Base-by-base conservation (phyloP, 2,113 vertebrate genomes). In the Chaetops frenatus region DNA sequence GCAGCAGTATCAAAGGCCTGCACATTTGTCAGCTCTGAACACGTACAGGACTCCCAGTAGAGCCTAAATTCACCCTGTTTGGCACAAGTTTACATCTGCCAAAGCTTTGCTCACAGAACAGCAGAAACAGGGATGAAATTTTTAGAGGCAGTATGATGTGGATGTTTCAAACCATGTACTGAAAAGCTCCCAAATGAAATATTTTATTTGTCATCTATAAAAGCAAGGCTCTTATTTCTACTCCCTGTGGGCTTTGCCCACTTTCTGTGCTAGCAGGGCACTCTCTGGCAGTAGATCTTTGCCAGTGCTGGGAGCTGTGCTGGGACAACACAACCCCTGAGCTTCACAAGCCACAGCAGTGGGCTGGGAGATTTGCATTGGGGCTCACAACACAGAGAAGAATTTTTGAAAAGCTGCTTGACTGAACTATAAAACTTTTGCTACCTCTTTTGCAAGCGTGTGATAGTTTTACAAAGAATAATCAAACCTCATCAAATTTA, bases 261-360 rank as follows among this genome's bases (percentile, higher is more conserved):
- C 36, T 15, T 86, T 33, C 62, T 56, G 53, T 3, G 0, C 62
- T 3, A 64, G 27, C 33, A 72, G 36, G 58, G 4, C 24, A 19
- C 3, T 29, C 44, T 48, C 67, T 73, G 77, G 42, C 33, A 45
- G 38, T 8, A 35, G 28, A 33, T 44, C 53, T 42, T 76, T 5
- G 1, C 42, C 65, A 33, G 7, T 14, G 33, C 35, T 58, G 27
- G 51, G 56, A 66, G 27, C 42, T 57, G 20, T 54, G 53, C 51
- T 69, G 71, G 40, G 44, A 10, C 79, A 76, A 27, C 18, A 2
- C 0, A 1, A 35, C 25, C 33, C 24, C 45, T 28, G 33, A 71
- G 29, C 38, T 71, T 33, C 2, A 0, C 1, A 0, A 87, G 40
- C 73, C 89, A 51, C 16, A 65, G 19, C 80, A 71, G 11, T 0